Percentiles rank a stretch among this genome's conserved stretches.
These are phyloP conservation scores for Stratiomys singularior DNA, from an alignment of 2,888 invertebrate genomes.

Conservation along the genomic window DNA sequence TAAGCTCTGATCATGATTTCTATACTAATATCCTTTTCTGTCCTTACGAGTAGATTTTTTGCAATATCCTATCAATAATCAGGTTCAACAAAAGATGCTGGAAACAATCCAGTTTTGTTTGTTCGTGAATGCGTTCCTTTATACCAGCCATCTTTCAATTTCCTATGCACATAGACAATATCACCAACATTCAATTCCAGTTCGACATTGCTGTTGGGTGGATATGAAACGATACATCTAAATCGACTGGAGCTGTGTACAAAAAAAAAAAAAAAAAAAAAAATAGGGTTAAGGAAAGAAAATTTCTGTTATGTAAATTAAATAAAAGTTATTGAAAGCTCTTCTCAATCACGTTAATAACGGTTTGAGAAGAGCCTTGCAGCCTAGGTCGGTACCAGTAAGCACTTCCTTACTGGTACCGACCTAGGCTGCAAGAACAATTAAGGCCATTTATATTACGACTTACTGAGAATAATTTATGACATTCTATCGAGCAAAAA, in stretches of 20 bases:
- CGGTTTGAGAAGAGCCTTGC: no score
- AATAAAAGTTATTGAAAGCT: no score
- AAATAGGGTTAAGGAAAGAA: no score
- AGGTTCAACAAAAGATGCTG: slow-evolving; percentile 91
- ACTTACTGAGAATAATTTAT: no score
- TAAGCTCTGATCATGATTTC: slow-evolving; percentile 33
- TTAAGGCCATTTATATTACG: no score
- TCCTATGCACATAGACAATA: slow-evolving; percentile 89
- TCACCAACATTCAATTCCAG: slow-evolving; percentile 90
- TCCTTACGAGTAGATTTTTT: no score
- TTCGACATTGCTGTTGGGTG: slow-evolving; percentile 93
- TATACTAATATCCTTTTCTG: slow-evolving; percentile 2
- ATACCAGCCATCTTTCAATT: slow-evolving; percentile 95
- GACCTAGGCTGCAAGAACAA: no score
- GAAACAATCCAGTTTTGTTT: slow-evolving; percentile 93
- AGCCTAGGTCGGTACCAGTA: no score
- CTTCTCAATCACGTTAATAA: no score
- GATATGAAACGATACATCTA: slow-evolving; percentile 93
- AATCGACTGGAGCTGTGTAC: slow-evolving; percentile 70
- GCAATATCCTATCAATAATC: slow-evolving; percentile 58
- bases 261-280: slow-evolving; percentile 24
- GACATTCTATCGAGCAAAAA: no score
- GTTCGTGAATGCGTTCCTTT: slow-evolving; percentile 91
- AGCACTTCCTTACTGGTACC: no score
- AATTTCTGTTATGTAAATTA: no score